Percentiles rank a stretch among this genome's conserved stretches.
These are phyloP conservation scores for Linnaemya tessellans DNA, from an alignment of 2,888 invertebrate genomes.

Conservation along the genomic window DNA sequence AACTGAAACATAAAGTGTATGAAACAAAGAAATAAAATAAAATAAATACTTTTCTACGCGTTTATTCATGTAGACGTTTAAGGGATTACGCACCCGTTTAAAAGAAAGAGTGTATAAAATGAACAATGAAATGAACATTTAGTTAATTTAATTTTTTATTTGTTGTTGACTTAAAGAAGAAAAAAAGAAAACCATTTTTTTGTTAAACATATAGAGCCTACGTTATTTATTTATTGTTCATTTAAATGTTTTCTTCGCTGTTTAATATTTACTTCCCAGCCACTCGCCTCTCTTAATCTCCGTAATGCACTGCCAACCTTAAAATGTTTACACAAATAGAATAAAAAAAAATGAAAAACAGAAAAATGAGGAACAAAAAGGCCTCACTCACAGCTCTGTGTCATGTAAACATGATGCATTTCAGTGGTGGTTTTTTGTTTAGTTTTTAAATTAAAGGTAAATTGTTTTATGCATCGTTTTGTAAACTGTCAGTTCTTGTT, in stretches of 20 bases:
- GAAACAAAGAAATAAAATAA: slow-evolving; percentile 12
- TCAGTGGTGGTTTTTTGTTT: slow-evolving; percentile 68
- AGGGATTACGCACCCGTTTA: slow-evolving; percentile 69
- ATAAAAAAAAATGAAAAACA: too few species aligned
- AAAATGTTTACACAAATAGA: slow-evolving; percentile 64
- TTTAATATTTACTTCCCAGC: slow-evolving; percentile 50
- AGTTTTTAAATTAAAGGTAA: slow-evolving; percentile 71
- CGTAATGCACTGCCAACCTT: slow-evolving; percentile 42
- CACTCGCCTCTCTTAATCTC: neutral
- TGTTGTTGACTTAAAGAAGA: slow-evolving; percentile 5
- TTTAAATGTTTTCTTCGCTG: slow-evolving; percentile 60
- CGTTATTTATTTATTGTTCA: slow-evolving; percentile 68
- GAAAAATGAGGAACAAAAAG: slow-evolving; percentile 29
- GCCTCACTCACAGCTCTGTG: slow-evolving; percentile 52
- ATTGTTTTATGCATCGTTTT: slow-evolving; percentile 71
- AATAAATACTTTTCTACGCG: slow-evolving; percentile 35
- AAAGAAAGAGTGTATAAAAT: slow-evolving; percentile 30
- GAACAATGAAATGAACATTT: slow-evolving; percentile 56
- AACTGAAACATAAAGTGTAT: slow-evolving; percentile 44
- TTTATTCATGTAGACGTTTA: slow-evolving; percentile 47
- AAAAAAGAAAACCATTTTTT: neutral
- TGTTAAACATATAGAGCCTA: slow-evolving; percentile 50
- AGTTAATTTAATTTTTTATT: slow-evolving; percentile 36
- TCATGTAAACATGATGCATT: slow-evolving; percentile 72
- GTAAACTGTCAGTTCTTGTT: slow-evolving; percentile 71